A percentile compares a stretch with the other conserved stretches of the same genome.
phyloP scores from a whole-genome alignment of 1,140 invertebrate species.

The Aphelenchoides fujianensis region DNA sequence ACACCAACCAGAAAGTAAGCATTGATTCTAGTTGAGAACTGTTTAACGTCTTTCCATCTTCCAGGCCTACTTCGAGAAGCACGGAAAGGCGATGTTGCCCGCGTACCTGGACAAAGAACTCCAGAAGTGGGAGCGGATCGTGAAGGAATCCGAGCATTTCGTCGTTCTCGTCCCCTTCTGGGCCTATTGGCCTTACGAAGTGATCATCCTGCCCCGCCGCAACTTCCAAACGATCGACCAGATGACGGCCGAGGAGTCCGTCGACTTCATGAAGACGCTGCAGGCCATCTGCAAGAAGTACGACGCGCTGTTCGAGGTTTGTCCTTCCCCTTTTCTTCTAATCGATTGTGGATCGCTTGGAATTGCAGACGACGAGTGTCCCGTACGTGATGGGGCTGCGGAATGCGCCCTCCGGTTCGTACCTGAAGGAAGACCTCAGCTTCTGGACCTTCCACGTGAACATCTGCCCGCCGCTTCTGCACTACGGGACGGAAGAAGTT shows the following conservation, averaged over 20 bases:
- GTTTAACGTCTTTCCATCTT: too few relatives aligned
- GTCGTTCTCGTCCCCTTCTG: constrained; percentile 22
- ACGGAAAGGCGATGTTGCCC: constrained; percentile 9
- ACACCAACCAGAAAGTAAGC: constrained; percentile 7
- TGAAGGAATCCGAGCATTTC: constrained; percentile 19
- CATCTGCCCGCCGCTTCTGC: constrained; percentile 11
- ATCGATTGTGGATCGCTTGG: too few relatives aligned
- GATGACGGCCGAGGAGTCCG: constrained; percentile 7
- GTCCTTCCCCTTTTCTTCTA: too few relatives aligned
- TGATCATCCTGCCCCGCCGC: not conserved
- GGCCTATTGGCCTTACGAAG: constrained; percentile 16
- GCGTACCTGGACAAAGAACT: constrained; percentile 11
- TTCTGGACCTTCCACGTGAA: constrained; percentile 19
- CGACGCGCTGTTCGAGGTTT: constrained; percentile 1
- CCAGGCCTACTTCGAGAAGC: constrained; percentile 14
- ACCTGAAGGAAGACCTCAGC: not conserved
- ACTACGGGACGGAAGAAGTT: constrained; percentile 7
- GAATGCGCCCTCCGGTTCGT: not conserved
- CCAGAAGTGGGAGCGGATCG: not conserved
- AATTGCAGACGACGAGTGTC: not conserved
- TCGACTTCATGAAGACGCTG: constrained; percentile 8
- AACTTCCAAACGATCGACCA: constrained; percentile 16
- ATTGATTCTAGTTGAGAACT: not conserved
- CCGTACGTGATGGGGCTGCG: constrained; percentile 21
- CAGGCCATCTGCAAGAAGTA: constrained; percentile 8